Conservation (phyloP, 30 jellyfish, hydroid and myxozoan genomes). For the Calvadosia cruxmelitensis region DNA sequence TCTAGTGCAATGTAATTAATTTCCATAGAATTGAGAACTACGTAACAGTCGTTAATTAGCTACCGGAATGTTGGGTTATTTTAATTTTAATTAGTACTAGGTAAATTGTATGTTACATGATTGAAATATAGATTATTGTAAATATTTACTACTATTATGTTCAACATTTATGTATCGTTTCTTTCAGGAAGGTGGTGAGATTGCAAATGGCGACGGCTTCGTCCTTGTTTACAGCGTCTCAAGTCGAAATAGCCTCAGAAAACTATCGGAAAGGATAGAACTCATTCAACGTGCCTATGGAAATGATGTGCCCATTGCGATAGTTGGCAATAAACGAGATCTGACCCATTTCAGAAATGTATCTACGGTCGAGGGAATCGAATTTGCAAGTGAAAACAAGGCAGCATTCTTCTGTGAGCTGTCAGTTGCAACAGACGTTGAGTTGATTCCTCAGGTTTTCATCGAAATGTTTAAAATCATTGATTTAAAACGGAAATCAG, state of each 20-base stretch:
- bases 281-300: background rate
- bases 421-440: background rate
- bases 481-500: background rate
- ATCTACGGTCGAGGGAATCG: background rate
- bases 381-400: background rate
- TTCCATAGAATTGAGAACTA: too few relatives aligned
- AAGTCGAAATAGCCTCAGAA: background rate
- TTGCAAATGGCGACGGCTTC: background rate
- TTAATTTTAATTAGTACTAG: too few relatives aligned
- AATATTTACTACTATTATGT: too few relatives aligned
- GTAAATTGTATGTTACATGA: too few relatives aligned
- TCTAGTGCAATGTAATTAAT: too few relatives aligned
- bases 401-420: background rate
- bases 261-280: background rate
- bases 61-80: too few relatives aligned
- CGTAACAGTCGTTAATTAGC: too few relatives aligned
- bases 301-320: background rate
- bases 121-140: too few relatives aligned
- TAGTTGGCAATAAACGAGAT: background rate
- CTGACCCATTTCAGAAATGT: background rate
- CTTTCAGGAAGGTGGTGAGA: too few relatives aligned
- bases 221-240: background rate
- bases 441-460: background rate
- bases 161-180: too few relatives aligned
- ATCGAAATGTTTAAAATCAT: background rate